A percentile compares a stretch with the other conserved stretches of the same genome.
These are phyloP conservation scores for Threskiornis aethiopicus DNA, from an alignment of 2,797 vertebrate species.

Conservation along the genomic window DNA sequence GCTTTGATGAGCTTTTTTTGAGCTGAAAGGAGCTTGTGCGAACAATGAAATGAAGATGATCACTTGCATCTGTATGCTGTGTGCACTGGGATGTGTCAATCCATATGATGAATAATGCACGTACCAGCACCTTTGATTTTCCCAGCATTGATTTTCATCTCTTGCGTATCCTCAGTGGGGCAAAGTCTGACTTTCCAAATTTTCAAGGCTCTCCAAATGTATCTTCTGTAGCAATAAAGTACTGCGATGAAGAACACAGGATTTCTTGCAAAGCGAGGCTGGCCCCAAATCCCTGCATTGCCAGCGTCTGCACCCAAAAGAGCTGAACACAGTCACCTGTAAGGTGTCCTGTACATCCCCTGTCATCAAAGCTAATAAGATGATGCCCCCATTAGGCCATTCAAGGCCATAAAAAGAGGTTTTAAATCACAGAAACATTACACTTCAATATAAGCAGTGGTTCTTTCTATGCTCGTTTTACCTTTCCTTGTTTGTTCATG, in stretches of 20 bases:
- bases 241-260: background rate
- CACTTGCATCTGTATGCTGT: background rate
- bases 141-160: background rate
- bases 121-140: background rate
- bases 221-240: background rate
- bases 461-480: background rate
- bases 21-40: background rate
- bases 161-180: background rate
- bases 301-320: background rate
- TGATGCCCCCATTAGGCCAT: background rate
- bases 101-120: background rate
- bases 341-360: background rate
- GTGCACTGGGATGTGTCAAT: background rate
- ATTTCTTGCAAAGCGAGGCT: background rate
- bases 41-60: background rate
- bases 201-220: background rate
- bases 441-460: background rate
- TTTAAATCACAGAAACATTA: background rate
- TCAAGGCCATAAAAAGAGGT: background rate
- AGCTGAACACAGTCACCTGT: background rate
- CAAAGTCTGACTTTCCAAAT: background rate
- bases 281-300: background rate
- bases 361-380: background rate
- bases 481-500: background rate
- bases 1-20: background rate